Base-by-base conservation (phyloP, 2,113 vertebrate genomes). In the Scortum barcoo region DNA sequence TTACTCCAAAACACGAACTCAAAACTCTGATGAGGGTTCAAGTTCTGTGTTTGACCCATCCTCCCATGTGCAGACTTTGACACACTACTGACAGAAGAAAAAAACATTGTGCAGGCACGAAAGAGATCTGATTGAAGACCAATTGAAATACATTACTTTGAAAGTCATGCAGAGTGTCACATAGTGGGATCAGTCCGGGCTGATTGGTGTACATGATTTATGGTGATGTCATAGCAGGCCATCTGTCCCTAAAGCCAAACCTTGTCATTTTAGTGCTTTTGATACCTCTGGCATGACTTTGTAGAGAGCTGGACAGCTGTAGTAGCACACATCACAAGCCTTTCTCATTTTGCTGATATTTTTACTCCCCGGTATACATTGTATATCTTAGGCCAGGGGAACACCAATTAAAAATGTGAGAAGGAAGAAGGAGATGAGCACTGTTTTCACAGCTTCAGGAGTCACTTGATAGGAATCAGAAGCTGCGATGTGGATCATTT, bases 401-500 rank as follows among this genome's bases (percentile, higher is more conserved):
- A 20, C 7, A 11, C 19, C 22, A 30, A 14, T 50, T 24, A 30
- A 28, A 48, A 58, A 36, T 0, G 28, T 40, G 57, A 62, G 28
- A 33, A 24, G 8, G 50, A 8, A 36, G 36, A 36, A 83, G 60
- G 50, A 50, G 36, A 24, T 1, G 30, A 65, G 33, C 53, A 50
- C 4, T 50, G 26, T 50, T 56, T 65, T 8, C 0, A 30, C 8
- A 50, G 53, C 40, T 48, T 69, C n/a, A 63, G 54, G 42, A 82
- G 50, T 76, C 70, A 81, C 58, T 76, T 63, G 73, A 84, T 36
- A n/a, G 56, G 42, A 65, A 58, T 48, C 42, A 76, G 80, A 84
- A 72, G 76, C 83, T 61, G 71, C 20, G 56, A 78, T 86, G 76
- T 61, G 57, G 78, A 80, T 72, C 38, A 70, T 80, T 82, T 71